Percentiles rank a stretch among this genome's conserved stretches.
Conservation (phyloP, 2,113 vertebrate genomes). For the Isurus oxyrinchus region DNA sequence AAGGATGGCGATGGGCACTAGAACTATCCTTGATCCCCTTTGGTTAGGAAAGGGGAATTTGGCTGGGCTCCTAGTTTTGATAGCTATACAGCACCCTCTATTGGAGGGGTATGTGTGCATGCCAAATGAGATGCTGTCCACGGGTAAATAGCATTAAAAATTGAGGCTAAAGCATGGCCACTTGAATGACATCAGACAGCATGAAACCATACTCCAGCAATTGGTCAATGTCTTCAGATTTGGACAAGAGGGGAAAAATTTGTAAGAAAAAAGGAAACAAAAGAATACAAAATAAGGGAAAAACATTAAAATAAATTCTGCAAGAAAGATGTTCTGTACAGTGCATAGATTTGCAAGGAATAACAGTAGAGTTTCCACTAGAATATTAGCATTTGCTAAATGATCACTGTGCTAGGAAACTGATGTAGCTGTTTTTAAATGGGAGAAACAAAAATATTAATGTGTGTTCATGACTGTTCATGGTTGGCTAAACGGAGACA, state of each 20-base stretch:
- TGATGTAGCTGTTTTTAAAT: not conserved
- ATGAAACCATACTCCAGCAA: not conserved
- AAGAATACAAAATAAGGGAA: not conserved
- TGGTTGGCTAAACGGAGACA: not conserved
- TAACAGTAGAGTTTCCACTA: not conserved
- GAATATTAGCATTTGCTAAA: not conserved
- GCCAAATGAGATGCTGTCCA: not conserved
- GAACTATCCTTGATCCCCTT: no score
- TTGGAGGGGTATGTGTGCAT: not conserved
- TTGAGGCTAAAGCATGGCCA: not conserved
- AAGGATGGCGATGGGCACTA: not conserved
- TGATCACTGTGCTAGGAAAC: not conserved
- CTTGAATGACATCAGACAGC: not conserved
- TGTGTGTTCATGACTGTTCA: not conserved
- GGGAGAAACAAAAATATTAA: not conserved
- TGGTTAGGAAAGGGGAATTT: not conserved
- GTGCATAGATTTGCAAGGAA: not conserved
- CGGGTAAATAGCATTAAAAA: not conserved
- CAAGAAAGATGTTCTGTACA: not conserved
- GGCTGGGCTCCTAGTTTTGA: not conserved
- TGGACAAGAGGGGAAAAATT: not conserved
- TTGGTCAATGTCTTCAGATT: not conserved
- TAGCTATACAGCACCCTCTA: not conserved
- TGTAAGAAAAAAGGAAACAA: not conserved
- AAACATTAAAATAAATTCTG: not conserved